Percentiles rank a stretch among this genome's conserved stretches.
These are phyloP conservation scores for Macrochelys suwanniensis DNA, from an alignment of 2,797 vertebrate genomes.

Conservation along the genomic window DNA sequence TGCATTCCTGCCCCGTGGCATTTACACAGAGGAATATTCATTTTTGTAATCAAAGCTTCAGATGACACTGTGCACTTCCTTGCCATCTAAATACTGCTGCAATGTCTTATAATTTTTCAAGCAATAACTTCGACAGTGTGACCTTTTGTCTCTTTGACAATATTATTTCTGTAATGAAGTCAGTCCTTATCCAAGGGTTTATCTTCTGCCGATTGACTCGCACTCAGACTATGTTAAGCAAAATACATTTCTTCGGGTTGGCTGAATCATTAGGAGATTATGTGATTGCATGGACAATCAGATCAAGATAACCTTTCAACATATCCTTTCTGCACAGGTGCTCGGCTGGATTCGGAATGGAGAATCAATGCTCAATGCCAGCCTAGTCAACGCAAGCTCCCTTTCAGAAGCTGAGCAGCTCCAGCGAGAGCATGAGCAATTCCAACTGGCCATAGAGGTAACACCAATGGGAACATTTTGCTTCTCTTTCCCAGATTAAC, in stretches of 20 bases:
- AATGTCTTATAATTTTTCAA: constrained; percentile 1
- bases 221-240: not conserved
- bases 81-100: not conserved
- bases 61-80: not conserved
- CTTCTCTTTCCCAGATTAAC: constrained; percentile 8
- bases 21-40: not conserved
- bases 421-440: constrained; percentile 97
- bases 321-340: constrained; percentile 83
- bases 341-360: constrained; percentile 98
- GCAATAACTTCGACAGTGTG: not conserved
- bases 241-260: not conserved
- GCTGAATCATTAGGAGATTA: not conserved
- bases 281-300: not conserved
- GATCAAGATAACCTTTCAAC: not conserved
- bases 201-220: not conserved
- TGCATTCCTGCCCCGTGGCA: not conserved
- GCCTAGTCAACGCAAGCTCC: constrained; percentile 97
- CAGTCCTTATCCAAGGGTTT: not conserved
- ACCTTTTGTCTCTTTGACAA: not conserved
- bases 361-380: constrained; percentile 98
- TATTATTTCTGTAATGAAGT: not conserved
- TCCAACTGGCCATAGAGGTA: constrained; percentile 98
- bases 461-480: constrained; percentile 9
- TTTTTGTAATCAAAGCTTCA: not conserved
- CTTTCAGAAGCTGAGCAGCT: constrained; percentile 98